A percentile compares a stretch with the other conserved stretches of the same genome.
phyloP scores from a whole-genome alignment of 1,140 invertebrate species.

The Trissolcus basalis region DNA sequence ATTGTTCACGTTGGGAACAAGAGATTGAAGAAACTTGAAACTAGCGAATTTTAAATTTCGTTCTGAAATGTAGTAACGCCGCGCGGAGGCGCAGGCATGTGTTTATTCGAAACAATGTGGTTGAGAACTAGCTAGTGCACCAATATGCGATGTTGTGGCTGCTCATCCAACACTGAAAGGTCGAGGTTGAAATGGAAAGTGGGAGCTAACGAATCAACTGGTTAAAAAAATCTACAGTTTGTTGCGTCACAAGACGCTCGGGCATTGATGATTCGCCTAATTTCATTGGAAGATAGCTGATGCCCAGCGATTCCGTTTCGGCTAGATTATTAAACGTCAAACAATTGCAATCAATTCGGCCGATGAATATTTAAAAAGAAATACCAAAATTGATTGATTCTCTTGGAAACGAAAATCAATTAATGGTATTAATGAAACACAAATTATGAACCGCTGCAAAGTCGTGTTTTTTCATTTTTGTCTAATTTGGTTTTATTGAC shows the following conservation, averaged over 20 bases:
- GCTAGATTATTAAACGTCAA: too few species aligned
- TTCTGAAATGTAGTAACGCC: constrained; percentile 1
- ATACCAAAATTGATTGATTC: too few species aligned
- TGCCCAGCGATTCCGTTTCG: too few species aligned
- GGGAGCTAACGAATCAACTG: constrained; percentile 55
- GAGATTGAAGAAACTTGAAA: neutral
- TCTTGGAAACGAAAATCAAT: too few species aligned
- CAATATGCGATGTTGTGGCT: constrained; percentile 42
- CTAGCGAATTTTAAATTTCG: neutral
- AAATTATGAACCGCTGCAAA: too few species aligned
- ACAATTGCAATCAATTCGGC: too few species aligned
- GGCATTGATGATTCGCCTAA: neutral
- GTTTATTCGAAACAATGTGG: constrained; percentile 50
- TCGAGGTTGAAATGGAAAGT: constrained; percentile 60
- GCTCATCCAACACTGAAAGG: constrained; percentile 51
- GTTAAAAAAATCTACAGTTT: constrained; percentile 41
- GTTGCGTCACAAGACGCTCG: constrained; percentile 26
- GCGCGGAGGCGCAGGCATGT: constrained; percentile 18
- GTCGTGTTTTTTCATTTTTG: too few species aligned
- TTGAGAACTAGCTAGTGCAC: constrained; percentile 51
- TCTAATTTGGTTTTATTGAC: too few species aligned
- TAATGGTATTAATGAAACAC: too few species aligned
- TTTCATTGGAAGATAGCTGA: too few species aligned
- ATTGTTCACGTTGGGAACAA: neutral
- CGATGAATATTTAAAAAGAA: too few species aligned